Percentiles rank a stretch among this genome's conserved stretches.
Conservation (phyloP, 2,797 vertebrate genomes). For the Mus caroli region DNA sequence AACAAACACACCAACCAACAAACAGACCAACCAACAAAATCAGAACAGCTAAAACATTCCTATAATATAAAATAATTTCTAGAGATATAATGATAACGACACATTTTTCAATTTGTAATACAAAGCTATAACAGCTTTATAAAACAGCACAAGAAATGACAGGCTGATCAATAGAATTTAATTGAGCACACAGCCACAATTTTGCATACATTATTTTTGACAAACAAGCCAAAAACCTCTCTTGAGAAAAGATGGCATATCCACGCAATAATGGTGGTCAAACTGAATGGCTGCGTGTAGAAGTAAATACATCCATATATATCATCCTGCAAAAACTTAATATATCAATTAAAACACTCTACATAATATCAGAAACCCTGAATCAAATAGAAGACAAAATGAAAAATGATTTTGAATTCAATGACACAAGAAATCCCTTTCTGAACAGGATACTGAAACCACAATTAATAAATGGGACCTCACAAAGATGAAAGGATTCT, state of each 20-base stretch:
- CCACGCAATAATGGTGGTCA: not conserved
- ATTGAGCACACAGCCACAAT: not conserved
- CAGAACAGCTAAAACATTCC: not conserved
- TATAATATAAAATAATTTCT: not conserved
- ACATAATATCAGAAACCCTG: not conserved
- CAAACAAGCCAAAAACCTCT: not conserved
- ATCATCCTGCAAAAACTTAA: not conserved
- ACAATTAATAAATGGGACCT: not conserved
- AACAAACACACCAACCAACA: not conserved
- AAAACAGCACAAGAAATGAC: not conserved
- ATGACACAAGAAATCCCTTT: not conserved
- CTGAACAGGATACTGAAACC: not conserved
- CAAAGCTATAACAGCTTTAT: not conserved
- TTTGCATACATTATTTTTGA: not conserved
- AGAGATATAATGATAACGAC: not conserved
- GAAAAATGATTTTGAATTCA: not conserved
- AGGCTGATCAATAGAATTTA: not conserved
- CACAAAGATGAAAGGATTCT: not conserved
- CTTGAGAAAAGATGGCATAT: not conserved
- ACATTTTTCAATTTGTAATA: not conserved
- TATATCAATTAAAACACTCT: not conserved
- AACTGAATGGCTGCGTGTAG: not conserved
- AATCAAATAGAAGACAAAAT: not conserved
- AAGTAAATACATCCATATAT: not conserved
- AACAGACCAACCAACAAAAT: not conserved